Evolutionary conservation across 2,797 vertebrate genomes (phyloP).

Genomic region (Poecilia velifera): DNA sequence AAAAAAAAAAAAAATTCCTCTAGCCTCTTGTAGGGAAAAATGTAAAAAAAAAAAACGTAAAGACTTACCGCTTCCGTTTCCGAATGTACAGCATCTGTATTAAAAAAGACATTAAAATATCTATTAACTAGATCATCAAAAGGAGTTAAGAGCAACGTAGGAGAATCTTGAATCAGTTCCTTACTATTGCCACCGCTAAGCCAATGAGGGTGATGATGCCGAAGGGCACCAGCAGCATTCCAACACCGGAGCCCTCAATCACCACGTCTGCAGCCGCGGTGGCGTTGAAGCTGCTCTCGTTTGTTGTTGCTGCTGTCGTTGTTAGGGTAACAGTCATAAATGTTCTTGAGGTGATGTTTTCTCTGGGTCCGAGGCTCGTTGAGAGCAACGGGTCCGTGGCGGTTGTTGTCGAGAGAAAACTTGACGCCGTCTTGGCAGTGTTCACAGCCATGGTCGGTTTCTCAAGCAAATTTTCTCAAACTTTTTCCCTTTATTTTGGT

Average conservation of each 20-base stretch:
- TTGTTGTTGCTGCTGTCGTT: slow-evolving; percentile 51
- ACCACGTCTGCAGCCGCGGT: slow-evolving; percentile 84
- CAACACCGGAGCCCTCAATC: slow-evolving; percentile 80
- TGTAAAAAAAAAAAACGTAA: not conserved
- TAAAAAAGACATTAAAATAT: slow-evolving; percentile 9
- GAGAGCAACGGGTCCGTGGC: slow-evolving; percentile 61
- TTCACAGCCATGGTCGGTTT: slow-evolving; percentile 64
- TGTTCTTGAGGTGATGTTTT: slow-evolving; percentile 68
- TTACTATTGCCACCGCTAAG: slow-evolving; percentile 93
- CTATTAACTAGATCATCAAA: not conserved
- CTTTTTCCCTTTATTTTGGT: slow-evolving; percentile 9
- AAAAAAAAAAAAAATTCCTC: not conserved
- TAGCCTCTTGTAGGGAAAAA: not conserved
- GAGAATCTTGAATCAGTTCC: slow-evolving; percentile 42
- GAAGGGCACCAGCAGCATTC: slow-evolving; percentile 92
- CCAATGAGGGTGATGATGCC: slow-evolving; percentile 95
- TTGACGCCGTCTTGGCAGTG: slow-evolving; percentile 49
- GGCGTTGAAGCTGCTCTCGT: slow-evolving; percentile 87
- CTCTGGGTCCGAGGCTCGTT: slow-evolving; percentile 51
- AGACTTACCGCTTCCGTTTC: slow-evolving; percentile 92
- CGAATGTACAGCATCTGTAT: slow-evolving; percentile 95
- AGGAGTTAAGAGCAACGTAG: not conserved
- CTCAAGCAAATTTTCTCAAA: not conserved
- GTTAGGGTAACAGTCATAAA: slow-evolving; percentile 78
- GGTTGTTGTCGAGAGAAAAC: slow-evolving; percentile 61